Base-by-base conservation (phyloP, 2,888 invertebrate genomes). In the Crioceris asparagi region DNA sequence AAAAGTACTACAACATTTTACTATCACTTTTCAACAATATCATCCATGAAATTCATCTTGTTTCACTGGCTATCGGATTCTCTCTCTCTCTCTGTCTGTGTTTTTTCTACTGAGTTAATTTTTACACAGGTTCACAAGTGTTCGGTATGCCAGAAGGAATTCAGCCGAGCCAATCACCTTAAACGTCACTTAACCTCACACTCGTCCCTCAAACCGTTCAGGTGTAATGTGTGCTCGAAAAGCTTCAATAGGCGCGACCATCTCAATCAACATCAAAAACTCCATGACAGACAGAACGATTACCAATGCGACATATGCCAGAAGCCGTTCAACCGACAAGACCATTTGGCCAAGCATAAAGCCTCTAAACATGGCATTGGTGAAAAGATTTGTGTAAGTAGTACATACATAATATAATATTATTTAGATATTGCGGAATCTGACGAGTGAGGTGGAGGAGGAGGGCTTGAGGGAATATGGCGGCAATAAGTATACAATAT, bases 311-410 rank as follows among this genome's bases (percentile, higher is more conserved):
- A 66, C 11, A 55, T 67, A 26, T 73, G 73, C 43, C 56, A 64
- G 32, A 66, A 67, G 40, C 61, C 65, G 3, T 74, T 72, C 49
- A 59, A 60, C 21, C 59, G 68, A 29, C 60, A 62, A 5, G 70
- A 71, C 47, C 70, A 71, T 45, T 51, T 72, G 4, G 64, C 65
- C 29, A 67, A 65, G 46, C 65, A 72, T 48, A 66, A 66, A 39
- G 62, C 62, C 6, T 55, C 60, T 5, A 68, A 68, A 41, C 65
- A 66, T 39, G 54, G 55, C 39, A 50, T 56, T 47, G 60, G 61
- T 17, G 61, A 61, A 8, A 56, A 57, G 46, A 50, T 54, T 25
- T 36, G 43, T 21, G 42, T 42, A 34, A 44, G 40, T 46, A 29
- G 4, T 17, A n/a, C n/a, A n/a, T n/a, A n/a, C n/a, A n/a, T n/a